A percentile compares a stretch with the other conserved stretches of the same genome.
phyloP scores from a whole-genome alignment of 2,797 vertebrate genomes.

The Falco novaeseelandiae region DNA sequence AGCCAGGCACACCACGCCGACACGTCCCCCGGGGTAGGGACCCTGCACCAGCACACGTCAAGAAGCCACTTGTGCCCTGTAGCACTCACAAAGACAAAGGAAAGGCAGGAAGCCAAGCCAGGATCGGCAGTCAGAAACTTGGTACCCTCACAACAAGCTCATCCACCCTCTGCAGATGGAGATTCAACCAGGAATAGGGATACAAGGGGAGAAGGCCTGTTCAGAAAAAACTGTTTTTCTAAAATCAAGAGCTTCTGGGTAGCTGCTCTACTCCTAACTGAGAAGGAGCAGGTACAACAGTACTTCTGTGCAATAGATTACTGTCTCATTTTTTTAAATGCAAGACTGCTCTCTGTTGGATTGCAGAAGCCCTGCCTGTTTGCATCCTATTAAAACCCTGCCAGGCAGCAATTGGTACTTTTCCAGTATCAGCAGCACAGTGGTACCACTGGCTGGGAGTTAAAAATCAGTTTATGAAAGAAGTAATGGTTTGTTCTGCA shows the following conservation, averaged over 20 bases:
- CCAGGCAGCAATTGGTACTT: background rate
- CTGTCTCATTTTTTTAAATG: background rate
- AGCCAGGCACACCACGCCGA: background rate
- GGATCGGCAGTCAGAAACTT: background rate
- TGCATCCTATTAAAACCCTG: background rate
- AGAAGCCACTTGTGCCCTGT: background rate
- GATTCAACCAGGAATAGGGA: background rate
- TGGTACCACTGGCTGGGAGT: background rate
- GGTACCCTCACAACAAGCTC: background rate
- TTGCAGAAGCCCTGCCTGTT: background rate
- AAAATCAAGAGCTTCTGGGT: background rate
- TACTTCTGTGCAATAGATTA: background rate
- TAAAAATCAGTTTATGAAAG: background rate
- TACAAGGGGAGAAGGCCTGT: background rate
- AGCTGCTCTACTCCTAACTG: background rate
- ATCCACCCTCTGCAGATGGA: background rate
- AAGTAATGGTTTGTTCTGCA: background rate
- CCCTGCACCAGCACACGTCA: rapidly evolving
- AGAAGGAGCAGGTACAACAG: background rate
- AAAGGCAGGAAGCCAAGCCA: background rate
- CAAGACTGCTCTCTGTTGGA: constrained; percentile 48
- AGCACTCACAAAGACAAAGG: background rate
- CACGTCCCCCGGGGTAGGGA: rapidly evolving
- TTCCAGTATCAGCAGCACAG: background rate
- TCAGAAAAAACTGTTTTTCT: background rate